These are phyloP conservation scores for Lasius fuliginosus DNA, from an alignment of 2,888 invertebrate genomes.

Conservation along the genomic window DNA sequence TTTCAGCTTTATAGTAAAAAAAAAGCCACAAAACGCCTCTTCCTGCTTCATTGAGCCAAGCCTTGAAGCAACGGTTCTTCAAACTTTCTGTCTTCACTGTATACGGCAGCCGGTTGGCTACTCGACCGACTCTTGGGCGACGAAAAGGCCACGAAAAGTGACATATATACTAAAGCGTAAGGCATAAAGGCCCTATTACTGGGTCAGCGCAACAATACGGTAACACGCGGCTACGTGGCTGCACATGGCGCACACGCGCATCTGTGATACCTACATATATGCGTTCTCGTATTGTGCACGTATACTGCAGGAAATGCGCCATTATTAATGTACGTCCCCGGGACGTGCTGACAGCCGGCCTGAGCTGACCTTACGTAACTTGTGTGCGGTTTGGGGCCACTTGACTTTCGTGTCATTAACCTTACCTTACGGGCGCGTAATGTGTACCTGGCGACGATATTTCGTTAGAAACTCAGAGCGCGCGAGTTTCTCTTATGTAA, in stretches of 20 bases:
- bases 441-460: slow-evolving; percentile 69
- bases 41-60: slow-evolving; percentile 46
- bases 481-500: slow-evolving; percentile 81
- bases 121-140: slow-evolving; percentile 44
- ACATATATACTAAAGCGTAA: slow-evolving; percentile 14
- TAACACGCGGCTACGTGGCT: not conserved
- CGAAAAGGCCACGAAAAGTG: slow-evolving; percentile 19
- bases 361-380: slow-evolving; percentile 77
- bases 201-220: slow-evolving; percentile 13
- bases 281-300: not conserved
- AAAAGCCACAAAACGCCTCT: slow-evolving; percentile 50
- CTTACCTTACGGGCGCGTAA: slow-evolving; percentile 69
- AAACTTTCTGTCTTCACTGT: slow-evolving; percentile 44
- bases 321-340: slow-evolving; percentile 36
- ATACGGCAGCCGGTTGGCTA: slow-evolving; percentile 39
- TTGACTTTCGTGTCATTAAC: slow-evolving; percentile 82
- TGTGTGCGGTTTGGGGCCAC: slow-evolving; percentile 78
- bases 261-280: slow-evolving; percentile 1
- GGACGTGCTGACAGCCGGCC: slow-evolving; percentile 29
- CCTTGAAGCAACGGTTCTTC: slow-evolving; percentile 56
- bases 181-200: slow-evolving; percentile 22
- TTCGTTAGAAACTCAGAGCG: slow-evolving; percentile 80
- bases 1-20: slow-evolving; percentile 38
- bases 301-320: slow-evolving; percentile 43
- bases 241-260: slow-evolving; percentile 33